Percentiles rank a stretch among this genome's conserved stretches.
These are phyloP conservation scores for Chrysoperla carnea DNA, from an alignment of 1,140 invertebrate genomes.

Conservation along the genomic window DNA sequence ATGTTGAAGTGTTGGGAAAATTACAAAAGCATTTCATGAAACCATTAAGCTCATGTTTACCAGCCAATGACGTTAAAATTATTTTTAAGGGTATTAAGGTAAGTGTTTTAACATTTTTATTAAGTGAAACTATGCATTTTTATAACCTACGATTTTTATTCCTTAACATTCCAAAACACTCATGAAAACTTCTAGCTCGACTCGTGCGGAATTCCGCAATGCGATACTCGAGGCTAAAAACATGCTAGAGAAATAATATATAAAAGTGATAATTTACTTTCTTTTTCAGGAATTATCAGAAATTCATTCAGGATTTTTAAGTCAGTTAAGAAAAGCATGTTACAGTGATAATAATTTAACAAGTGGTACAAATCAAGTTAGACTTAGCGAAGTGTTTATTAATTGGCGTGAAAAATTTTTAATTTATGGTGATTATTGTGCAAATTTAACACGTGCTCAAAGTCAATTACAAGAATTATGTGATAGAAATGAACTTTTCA, in stretches of 20 bases:
- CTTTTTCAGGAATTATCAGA: slow-evolving; percentile 55
- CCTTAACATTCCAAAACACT: too few relatives aligned
- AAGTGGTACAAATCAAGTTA: slow-evolving; percentile 10
- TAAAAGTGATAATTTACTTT: too few relatives aligned
- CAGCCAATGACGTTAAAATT: slow-evolving; percentile 50
- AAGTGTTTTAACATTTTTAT: slow-evolving; percentile 12
- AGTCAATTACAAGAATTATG: slow-evolving; percentile 56
- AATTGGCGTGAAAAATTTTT: slow-evolving; percentile 80
- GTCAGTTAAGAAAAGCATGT: slow-evolving; percentile 56
- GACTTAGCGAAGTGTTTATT: slow-evolving; percentile 64
- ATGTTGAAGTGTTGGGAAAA: slow-evolving; percentile 83
- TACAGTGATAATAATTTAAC: slow-evolving; percentile 17
- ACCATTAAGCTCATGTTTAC: slow-evolving; percentile 52
- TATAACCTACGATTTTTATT: too few relatives aligned
- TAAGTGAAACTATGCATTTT: too few relatives aligned
- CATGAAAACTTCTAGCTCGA: too few relatives aligned
- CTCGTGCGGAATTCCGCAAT: too few relatives aligned
- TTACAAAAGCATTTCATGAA: slow-evolving; percentile 66
- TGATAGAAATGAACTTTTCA: slow-evolving; percentile 30
- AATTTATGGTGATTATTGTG: slow-evolving; percentile 91
- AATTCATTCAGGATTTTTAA: slow-evolving; percentile 69
- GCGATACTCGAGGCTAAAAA: too few relatives aligned
- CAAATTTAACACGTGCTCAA: slow-evolving; percentile 72
- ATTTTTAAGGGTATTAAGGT: slow-evolving; percentile 87
- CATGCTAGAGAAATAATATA: too few relatives aligned